These are phyloP conservation scores for Gnatocerus cornutus DNA, from an alignment of 2,888 invertebrate species.

Conservation along the genomic window DNA sequence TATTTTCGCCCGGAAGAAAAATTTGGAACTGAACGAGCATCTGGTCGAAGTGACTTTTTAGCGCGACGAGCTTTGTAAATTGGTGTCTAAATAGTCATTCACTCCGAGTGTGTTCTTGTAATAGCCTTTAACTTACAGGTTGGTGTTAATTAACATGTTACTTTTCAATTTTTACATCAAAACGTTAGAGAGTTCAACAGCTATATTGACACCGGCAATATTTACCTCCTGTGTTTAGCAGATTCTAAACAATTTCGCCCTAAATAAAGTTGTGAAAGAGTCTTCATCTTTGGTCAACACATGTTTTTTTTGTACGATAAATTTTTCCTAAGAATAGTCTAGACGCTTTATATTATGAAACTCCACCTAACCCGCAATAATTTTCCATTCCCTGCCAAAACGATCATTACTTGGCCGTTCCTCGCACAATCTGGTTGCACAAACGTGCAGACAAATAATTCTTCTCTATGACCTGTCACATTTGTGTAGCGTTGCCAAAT, in stretches of 20 bases:
- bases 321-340: neutral
- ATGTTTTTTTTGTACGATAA: too few species aligned
- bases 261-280: conserved; percentile 23
- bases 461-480: conserved; percentile 17
- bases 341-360: conserved; percentile 5
- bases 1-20: conserved; percentile 27
- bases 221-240: conserved; percentile 16
- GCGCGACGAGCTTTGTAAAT: conserved; percentile 35
- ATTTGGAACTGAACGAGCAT: conserved; percentile 30
- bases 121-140: conserved; percentile 54
- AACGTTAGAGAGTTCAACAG: conserved; percentile 45
- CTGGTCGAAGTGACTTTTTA: conserved; percentile 38
- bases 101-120: conserved; percentile 40
- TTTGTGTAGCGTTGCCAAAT: conserved; percentile 30
- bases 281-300: neutral
- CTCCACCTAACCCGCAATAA: neutral
- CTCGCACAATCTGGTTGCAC: conserved; percentile 9
- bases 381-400: conserved; percentile 10
- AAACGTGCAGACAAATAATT: conserved; percentile 31
- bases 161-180: conserved; percentile 45
- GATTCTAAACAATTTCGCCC: conserved; percentile 28
- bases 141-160: conserved; percentile 56
- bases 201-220: conserved; percentile 43
- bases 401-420: neutral
- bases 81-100: conserved; percentile 43